phyloP scores from a whole-genome alignment of 2,888 invertebrate genomes.

The Nebria brevicollis region DNA sequence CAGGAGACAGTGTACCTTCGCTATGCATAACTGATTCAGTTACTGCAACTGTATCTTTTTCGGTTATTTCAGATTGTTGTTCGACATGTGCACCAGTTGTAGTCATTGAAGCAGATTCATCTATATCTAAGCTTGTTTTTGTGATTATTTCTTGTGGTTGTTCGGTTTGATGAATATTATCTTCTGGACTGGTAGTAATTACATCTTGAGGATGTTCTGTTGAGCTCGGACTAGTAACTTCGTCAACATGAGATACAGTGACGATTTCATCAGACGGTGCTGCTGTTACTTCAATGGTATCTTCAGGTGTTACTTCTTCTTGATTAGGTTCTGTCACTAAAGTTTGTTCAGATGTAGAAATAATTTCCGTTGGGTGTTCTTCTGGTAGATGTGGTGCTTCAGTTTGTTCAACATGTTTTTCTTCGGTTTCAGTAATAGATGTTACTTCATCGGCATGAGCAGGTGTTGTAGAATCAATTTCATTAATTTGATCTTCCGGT shows the following conservation, averaged over 20 bases:
- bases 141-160: slow-evolving; percentile 43
- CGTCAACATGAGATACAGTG: slow-evolving; percentile 44
- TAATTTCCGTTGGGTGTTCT: slow-evolving; percentile 11
- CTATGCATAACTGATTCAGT: slow-evolving; percentile 15
- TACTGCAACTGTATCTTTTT: slow-evolving; percentile 8
- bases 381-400: slow-evolving; percentile 9
- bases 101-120: slow-evolving; percentile 20
- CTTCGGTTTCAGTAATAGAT: slow-evolving; percentile 36
- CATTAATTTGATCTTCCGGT: slow-evolving; percentile 48
- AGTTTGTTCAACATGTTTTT: slow-evolving; percentile 44
- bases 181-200: slow-evolving; percentile 6
- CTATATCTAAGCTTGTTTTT: slow-evolving; percentile 35
- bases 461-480: slow-evolving; percentile 38
- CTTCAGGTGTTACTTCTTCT: background rate
- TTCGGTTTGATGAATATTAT: slow-evolving; percentile 45
- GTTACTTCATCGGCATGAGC: slow-evolving; percentile 1
- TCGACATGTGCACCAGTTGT: slow-evolving; percentile 6
- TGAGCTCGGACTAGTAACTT: slow-evolving; percentile 55
- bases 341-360: slow-evolving; percentile 12
- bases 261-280: slow-evolving; percentile 33
- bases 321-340: slow-evolving; percentile 3
- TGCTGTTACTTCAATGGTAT: slow-evolving; percentile 14
- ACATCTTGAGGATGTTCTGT: slow-evolving; percentile 33
- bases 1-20: slow-evolving; percentile 7
- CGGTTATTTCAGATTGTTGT: slow-evolving; percentile 8